Evolutionary conservation across 2,113 vertebrate genomes (phyloP).

Genomic region (Emydura subglobosa): DNA sequence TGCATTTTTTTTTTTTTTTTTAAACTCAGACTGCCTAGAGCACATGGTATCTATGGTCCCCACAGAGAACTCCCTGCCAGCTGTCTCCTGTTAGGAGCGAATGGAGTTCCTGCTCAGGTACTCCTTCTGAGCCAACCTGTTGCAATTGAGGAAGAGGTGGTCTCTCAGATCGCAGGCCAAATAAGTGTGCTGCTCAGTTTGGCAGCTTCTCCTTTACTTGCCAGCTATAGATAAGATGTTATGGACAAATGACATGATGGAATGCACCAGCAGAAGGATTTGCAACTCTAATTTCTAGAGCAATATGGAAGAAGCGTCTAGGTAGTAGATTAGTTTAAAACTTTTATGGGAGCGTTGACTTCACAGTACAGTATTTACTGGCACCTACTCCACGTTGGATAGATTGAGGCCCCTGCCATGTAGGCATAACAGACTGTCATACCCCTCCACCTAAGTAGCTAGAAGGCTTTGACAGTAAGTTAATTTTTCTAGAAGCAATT

Average conservation of each 20-base stretch:
- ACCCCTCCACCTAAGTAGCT: neutral
- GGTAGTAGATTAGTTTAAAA: neutral
- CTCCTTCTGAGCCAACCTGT: neutral
- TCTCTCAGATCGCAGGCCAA: neutral
- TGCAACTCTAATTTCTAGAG: neutral
- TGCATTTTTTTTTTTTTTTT: no score
- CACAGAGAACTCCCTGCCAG: neutral
- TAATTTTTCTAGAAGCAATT: neutral
- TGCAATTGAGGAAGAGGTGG: neutral
- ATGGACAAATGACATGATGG: neutral
- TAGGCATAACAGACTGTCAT: neutral
- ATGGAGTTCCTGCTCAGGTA: neutral
- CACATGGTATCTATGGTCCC: neutral
- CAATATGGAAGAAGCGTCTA: neutral
- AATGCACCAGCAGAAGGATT: neutral
- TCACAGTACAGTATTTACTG: neutral
- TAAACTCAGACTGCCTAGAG: neutral
- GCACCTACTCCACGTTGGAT: neutral
- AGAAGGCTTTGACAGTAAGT: neutral
- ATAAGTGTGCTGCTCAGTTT: neutral
- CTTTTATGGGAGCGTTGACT: neutral
- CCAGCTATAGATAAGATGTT: neutral
- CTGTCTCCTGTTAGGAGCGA: neutral
- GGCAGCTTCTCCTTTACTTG: neutral
- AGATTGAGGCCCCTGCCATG: neutral